Conservation (phyloP, 1,140 invertebrate genomes). For the Campoletis sonorensis region DNA sequence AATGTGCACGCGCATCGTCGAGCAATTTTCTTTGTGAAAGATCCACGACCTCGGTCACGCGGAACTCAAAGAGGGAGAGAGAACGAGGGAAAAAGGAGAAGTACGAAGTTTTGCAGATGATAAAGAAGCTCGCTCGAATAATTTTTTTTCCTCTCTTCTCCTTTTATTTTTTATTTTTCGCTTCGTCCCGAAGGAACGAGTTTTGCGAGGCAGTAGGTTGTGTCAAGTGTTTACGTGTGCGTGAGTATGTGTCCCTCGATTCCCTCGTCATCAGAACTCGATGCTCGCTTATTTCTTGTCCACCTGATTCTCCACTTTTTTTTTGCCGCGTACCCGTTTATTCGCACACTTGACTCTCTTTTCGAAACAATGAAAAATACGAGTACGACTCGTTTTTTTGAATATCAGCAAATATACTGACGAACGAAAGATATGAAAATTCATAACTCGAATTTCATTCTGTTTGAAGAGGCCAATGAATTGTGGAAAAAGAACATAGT, state of each 20-base stretch:
- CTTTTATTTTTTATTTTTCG: no score
- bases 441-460: no score
- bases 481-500: not conserved
- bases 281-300: not conserved
- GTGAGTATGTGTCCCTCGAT: not conserved
- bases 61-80: not conserved
- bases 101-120: not conserved
- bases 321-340: no score
- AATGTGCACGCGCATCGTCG: constrained; percentile 4
- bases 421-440: not conserved
- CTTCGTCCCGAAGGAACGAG: constrained; percentile 30
- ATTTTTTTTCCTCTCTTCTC: not conserved
- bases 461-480: no score
- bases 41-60: constrained; percentile 9
- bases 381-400: no score
- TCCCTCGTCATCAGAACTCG: not conserved
- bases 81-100: not conserved
- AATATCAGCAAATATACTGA: no score
- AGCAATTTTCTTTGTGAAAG: constrained; percentile 2
- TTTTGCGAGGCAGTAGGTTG: constrained; percentile 30
- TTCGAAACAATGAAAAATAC: no score
- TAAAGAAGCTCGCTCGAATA: constrained; percentile 15
- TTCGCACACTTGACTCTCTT: no score
- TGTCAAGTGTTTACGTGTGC: not conserved
- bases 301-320: not conserved